phyloP scores from a whole-genome alignment of 2,888 invertebrate genomes.

The Euplagia quadripunctaria region DNA sequence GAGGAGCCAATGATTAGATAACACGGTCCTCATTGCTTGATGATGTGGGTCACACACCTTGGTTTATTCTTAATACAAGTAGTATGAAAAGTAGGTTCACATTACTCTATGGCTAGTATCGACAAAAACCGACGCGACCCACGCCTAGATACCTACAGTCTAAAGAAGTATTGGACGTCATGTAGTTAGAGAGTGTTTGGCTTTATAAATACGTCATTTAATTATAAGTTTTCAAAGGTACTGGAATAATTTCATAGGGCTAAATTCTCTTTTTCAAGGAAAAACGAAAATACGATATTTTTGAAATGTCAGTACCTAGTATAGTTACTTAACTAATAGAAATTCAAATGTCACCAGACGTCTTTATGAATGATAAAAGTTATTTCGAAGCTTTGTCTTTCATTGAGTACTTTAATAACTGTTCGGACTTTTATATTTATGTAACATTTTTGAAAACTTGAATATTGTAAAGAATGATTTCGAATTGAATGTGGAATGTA shows the following conservation, averaged over 20 bases:
- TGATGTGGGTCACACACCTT: too few species aligned
- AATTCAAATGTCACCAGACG: slow-evolving; percentile 22
- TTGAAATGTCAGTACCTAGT: neutral
- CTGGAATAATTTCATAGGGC: neutral
- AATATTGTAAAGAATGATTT: neutral
- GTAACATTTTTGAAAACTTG: neutral
- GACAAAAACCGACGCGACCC: too few species aligned
- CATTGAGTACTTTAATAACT: neutral
- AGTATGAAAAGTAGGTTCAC: too few species aligned
- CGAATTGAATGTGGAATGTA: neutral
- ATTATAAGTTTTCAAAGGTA: too few species aligned
- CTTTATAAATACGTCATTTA: too few species aligned
- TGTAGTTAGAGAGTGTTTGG: too few species aligned
- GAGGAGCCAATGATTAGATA: too few species aligned
- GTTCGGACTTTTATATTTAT: neutral
- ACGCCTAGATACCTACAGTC: too few species aligned
- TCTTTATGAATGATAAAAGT: slow-evolving; percentile 29
- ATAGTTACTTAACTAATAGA: neutral
- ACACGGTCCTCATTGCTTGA: too few species aligned
- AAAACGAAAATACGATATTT: neutral
- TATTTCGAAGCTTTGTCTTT: neutral
- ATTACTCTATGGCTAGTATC: too few species aligned
- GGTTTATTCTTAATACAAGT: too few species aligned
- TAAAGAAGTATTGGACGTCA: too few species aligned
- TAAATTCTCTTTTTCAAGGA: neutral